Conservation (phyloP, 2,797 vertebrate genomes). For the Girardinus metallicus region DNA sequence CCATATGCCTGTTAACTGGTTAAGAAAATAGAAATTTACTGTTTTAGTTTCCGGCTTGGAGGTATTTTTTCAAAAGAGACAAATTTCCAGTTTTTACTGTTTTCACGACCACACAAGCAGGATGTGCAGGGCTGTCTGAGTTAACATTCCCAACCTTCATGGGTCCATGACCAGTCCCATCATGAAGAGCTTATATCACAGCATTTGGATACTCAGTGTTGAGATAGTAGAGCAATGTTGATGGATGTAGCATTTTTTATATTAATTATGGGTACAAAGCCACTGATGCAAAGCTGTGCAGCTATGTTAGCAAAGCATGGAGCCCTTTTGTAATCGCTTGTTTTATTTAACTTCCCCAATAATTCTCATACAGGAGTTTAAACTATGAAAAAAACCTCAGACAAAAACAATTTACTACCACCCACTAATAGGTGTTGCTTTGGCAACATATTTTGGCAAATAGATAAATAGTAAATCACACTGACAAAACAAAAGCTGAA, state of each 20-base stretch:
- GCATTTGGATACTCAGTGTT: conserved; percentile 40
- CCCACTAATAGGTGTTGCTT: background rate
- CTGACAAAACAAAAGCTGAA: background rate
- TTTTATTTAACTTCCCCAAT: background rate
- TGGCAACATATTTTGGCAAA: background rate
- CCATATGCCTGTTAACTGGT: conserved; percentile 19
- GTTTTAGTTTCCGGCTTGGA: conserved; percentile 6
- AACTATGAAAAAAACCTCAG: background rate
- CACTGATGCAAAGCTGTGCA: background rate
- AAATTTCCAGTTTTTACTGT: conserved; percentile 52
- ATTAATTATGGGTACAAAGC: background rate
- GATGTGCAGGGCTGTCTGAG: conserved; percentile 17
- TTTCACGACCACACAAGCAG: conserved; percentile 16
- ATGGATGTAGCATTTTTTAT: background rate
- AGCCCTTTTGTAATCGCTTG: background rate
- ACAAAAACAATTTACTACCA: background rate
- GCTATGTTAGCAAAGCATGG: background rate
- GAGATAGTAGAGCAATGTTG: background rate
- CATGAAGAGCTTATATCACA: background rate
- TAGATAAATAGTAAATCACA: background rate
- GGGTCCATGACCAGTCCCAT: conserved; percentile 28
- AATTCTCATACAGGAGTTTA: background rate
- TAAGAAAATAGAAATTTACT: conserved; percentile 19
- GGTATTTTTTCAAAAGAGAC: conserved; percentile 45
- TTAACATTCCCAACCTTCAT: conserved; percentile 53